Evolutionary conservation across 1,140 invertebrate genomes (phyloP).

Genomic region (Melanaphis sacchari): DNA sequence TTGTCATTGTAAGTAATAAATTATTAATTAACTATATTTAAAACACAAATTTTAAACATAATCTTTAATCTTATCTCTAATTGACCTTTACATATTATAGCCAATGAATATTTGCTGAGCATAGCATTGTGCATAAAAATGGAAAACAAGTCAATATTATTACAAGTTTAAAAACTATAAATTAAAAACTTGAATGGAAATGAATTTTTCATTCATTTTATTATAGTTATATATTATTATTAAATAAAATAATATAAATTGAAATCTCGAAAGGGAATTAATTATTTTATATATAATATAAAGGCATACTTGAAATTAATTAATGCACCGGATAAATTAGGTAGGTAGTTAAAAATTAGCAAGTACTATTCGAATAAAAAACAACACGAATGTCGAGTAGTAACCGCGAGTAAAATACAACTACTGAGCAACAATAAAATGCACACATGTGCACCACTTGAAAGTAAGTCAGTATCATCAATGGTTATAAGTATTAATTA

Average conservation of each 20-base stretch:
- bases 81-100: background rate
- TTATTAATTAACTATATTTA: background rate
- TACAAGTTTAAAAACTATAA: background rate
- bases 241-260: background rate
- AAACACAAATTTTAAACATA: conserved; percentile 3
- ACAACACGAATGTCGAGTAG: too few relatives aligned
- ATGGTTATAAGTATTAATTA: too few relatives aligned
- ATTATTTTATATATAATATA: background rate
- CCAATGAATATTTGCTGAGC: background rate
- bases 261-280: background rate
- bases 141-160: background rate
- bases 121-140: background rate
- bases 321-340: background rate
- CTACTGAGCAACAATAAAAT: background rate
- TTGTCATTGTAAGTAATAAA: background rate
- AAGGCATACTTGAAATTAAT: background rate
- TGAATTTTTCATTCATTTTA: too few relatives aligned
- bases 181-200: background rate
- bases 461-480: background rate
- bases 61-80: conserved; percentile 35
- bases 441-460: background rate
- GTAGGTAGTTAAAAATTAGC: background rate
- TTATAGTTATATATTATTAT: background rate
- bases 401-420: background rate
- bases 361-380: background rate